Conservation (phyloP, 35 echinoderm and acorn worm species). For the Heliocidaris erythrogramma region DNA sequence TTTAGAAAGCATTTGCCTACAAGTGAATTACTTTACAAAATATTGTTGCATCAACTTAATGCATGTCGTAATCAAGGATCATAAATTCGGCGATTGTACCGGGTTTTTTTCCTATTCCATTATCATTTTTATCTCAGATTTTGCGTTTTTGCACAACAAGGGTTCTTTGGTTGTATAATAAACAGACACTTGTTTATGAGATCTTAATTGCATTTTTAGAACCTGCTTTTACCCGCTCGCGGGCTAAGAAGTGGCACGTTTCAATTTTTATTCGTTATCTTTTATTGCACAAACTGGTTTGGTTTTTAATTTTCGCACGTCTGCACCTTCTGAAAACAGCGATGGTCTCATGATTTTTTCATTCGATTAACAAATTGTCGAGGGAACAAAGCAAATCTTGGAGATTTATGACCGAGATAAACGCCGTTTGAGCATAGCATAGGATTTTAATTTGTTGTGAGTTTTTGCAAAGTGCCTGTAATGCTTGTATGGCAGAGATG, state of each 20-base stretch:
- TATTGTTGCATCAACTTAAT: background rate
- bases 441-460: conserved; percentile 2
- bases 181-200: conserved; percentile 11
- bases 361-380: conserved; percentile 35
- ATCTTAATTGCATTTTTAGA: conserved; percentile 20
- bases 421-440: background rate
- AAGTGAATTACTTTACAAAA: background rate
- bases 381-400: conserved; percentile 3
- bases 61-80: background rate
- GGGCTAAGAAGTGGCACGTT: background rate
- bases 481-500: background rate
- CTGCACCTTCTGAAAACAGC: background rate
- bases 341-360: conserved; percentile 5
- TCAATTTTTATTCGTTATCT: background rate
- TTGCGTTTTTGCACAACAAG: background rate
- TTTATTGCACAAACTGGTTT: background rate
- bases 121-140: background rate
- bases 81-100: background rate
- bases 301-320: background rate
- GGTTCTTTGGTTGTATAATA: background rate
- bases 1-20: background rate
- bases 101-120: background rate
- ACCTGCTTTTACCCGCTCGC: background rate
- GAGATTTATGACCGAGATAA: conserved; percentile 33
- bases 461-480: background rate